Evolutionary conservation across 2,113 vertebrate species (phyloP).

Genomic region (Toxotes chatareus): DNA sequence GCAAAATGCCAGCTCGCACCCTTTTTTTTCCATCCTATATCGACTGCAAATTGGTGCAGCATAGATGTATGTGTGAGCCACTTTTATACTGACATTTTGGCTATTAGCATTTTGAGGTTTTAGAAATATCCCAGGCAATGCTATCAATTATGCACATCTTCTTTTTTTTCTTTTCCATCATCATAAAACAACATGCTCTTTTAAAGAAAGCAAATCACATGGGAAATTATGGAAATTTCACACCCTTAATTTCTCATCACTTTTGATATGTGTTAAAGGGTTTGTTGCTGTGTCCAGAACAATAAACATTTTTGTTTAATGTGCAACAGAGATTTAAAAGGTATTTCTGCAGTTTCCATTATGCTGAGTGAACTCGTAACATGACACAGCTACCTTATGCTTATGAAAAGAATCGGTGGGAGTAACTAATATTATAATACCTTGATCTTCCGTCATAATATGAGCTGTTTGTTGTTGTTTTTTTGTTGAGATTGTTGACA

Average conservation of each 20-base stretch:
- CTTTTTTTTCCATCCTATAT: conserved; percentile 24
- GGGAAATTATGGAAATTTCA: neutral
- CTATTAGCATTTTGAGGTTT: conserved; percentile 15
- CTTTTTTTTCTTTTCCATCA: neutral
- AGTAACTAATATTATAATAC: conserved; percentile 13
- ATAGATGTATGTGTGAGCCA: conserved; percentile 10
- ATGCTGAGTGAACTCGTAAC: neutral
- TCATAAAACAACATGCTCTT: neutral
- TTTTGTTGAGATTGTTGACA: conserved; percentile 23
- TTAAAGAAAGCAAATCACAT: neutral
- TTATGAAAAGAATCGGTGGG: neutral
- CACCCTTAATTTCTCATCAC: neutral
- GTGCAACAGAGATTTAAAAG: neutral
- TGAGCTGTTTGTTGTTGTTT: neutral
- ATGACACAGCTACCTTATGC: conserved; percentile 15
- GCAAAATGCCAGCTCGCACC: conserved; percentile 38
- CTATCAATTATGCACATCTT: conserved; percentile 21
- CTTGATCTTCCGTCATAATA: conserved; percentile 26
- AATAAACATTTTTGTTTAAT: neutral
- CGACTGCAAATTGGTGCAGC: neutral
- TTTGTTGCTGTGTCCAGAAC: neutral
- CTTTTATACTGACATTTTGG: conserved; percentile 35
- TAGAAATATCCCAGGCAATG: neutral
- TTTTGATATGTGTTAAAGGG: too few relatives aligned
- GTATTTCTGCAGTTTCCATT: conserved; percentile 1